Evolutionary conservation across 2,888 invertebrate species (phyloP).

Genomic region (Acanthosoma haemorrhoidale): DNA sequence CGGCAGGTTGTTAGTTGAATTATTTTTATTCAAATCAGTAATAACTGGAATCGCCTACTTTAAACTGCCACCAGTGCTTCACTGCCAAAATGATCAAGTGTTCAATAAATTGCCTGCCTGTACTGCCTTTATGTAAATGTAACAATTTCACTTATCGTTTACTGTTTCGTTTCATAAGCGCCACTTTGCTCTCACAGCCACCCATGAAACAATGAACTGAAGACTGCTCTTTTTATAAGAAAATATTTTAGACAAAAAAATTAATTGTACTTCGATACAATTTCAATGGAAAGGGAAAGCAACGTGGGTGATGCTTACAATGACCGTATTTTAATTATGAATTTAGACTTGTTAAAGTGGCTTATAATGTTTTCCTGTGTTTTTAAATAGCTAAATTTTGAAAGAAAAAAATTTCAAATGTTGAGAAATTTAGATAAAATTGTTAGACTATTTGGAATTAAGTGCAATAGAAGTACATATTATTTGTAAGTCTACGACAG

Average conservation of each 20-base stretch:
- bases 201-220: slow-evolving; percentile 27
- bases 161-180: background rate
- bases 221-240: slow-evolving; percentile 26
- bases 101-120: slow-evolving; percentile 5
- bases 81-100: slow-evolving; percentile 15
- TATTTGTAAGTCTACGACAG: slow-evolving; percentile 34
- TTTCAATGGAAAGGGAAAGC: background rate
- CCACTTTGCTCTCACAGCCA: slow-evolving; percentile 23
- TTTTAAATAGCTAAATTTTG: background rate
- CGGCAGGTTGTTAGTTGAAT: too few species aligned
- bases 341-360: background rate
- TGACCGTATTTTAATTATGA: slow-evolving; percentile 15
- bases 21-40: too few species aligned
- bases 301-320: slow-evolving; percentile 12
- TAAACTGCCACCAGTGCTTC: slow-evolving; percentile 21
- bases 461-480: slow-evolving; percentile 34
- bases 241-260: slow-evolving; percentile 18
- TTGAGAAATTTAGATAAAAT: slow-evolving; percentile 8
- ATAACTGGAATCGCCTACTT: background rate
- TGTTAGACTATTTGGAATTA: slow-evolving; percentile 13
- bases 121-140: background rate
- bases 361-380: slow-evolving; percentile 2
- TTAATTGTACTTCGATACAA: slow-evolving; percentile 11
- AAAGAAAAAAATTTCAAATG: background rate
- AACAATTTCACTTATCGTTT: background rate